Percentiles rank a stretch among this genome's conserved stretches.
These are phyloP conservation scores for Ephestia elutella DNA, from an alignment of 1,140 invertebrate genomes.

Conservation along the genomic window DNA sequence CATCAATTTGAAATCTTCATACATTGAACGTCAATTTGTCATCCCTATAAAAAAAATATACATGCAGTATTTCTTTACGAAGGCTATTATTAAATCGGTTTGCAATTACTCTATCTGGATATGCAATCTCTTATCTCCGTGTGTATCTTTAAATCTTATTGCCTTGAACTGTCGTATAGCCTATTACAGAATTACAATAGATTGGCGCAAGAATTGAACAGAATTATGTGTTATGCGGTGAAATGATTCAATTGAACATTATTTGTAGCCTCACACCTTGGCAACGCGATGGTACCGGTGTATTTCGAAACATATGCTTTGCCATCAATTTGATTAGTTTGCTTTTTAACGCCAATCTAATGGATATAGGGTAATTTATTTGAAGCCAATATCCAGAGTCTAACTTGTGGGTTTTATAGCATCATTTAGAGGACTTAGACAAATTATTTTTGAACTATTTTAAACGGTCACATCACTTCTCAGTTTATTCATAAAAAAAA, in stretches of 20 bases:
- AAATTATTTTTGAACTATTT: too few species aligned
- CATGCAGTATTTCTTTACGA: background rate
- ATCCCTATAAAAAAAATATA: too few species aligned
- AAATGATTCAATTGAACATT: constrained; percentile 22
- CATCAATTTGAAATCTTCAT: too few species aligned
- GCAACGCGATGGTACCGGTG: constrained; percentile 10
- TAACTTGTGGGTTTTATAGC: too few species aligned
- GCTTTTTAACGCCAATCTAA: background rate
- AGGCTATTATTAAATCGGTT: background rate
- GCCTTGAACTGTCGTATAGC: constrained; percentile 6
- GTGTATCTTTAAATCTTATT: background rate
- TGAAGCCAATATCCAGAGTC: too few species aligned
- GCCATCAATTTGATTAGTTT: background rate
- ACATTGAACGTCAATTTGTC: too few species aligned
- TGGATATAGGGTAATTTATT: background rate
- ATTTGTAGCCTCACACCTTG: constrained; percentile 25
- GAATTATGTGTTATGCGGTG: constrained; percentile 19
- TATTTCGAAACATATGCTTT: background rate
- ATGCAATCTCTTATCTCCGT: constrained; percentile 8
- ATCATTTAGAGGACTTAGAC: too few species aligned
- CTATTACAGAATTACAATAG: constrained; percentile 6
- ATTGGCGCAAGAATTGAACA: constrained; percentile 17
- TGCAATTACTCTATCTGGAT: background rate
- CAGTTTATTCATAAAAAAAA: too few species aligned
- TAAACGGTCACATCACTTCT: too few species aligned